Conservation (phyloP, 2,113 vertebrate genomes). For the Silurus meridionalis region DNA sequence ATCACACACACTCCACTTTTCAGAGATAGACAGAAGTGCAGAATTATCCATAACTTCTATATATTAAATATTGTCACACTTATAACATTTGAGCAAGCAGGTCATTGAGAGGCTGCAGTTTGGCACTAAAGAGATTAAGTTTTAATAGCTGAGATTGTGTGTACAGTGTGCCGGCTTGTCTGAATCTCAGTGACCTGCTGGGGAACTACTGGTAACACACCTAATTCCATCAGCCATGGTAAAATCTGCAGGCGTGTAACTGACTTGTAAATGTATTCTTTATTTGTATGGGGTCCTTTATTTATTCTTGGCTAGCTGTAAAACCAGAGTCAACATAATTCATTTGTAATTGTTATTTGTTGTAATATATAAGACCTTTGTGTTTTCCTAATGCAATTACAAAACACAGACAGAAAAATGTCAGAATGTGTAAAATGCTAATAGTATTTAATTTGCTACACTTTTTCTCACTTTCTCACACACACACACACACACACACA, state of each 20-base stretch:
- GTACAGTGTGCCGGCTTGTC: not conserved
- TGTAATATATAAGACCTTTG: not conserved
- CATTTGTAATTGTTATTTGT: not conserved
- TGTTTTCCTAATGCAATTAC: not conserved
- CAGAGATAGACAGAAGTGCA: not conserved
- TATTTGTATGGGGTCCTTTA: not conserved
- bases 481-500: too few relatives aligned
- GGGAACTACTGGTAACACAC: not conserved
- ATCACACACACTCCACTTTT: conserved; percentile 29
- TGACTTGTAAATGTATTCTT: not conserved
- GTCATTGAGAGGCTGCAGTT: not conserved
- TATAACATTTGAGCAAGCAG: not conserved
- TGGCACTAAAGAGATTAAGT: not conserved
- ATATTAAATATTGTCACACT: not conserved
- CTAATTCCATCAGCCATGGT: not conserved
- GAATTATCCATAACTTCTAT: not conserved
- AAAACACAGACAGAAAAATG: not conserved
- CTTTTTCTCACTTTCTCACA: not conserved
- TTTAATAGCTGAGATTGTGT: not conserved
- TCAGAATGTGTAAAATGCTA: not conserved
- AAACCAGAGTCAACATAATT: not conserved
- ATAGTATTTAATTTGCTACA: not conserved
- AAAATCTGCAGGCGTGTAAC: not conserved
- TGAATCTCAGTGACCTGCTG: not conserved
- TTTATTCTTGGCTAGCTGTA: not conserved